Conservation (phyloP, 2,113 vertebrate species). For the Indicator maculatus region DNA sequence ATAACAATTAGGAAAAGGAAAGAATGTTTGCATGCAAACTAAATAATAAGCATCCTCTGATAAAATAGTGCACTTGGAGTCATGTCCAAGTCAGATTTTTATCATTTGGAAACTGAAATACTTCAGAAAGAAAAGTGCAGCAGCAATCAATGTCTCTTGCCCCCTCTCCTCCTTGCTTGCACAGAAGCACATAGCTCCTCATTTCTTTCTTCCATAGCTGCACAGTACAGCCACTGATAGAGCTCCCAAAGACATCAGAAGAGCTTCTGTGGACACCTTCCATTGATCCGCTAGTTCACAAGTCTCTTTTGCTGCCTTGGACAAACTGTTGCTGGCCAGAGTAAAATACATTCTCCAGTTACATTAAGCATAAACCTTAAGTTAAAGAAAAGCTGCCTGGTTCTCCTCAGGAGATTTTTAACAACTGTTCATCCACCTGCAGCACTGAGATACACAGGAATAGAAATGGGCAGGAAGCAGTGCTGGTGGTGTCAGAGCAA, state of each 20-base stretch:
- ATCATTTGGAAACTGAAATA: background rate
- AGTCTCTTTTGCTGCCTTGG: background rate
- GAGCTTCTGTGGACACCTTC: background rate
- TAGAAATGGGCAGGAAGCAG: background rate
- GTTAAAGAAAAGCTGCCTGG: background rate
- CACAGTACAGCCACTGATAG: rapidly evolving
- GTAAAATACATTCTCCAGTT: background rate
- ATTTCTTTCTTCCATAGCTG: background rate
- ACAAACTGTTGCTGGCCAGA: background rate
- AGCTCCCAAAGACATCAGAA: background rate
- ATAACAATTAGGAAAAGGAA: background rate
- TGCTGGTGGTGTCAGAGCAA: background rate
- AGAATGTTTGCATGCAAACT: background rate
- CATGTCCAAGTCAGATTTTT: background rate
- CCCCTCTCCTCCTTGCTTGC: background rate
- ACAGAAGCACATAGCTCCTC: background rate
- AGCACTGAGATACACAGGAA: background rate
- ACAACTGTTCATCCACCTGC: background rate
- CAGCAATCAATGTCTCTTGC: background rate
- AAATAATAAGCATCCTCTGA: background rate
- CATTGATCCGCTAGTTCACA: background rate
- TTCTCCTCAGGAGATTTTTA: background rate
- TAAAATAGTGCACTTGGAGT: background rate
- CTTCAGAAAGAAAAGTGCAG: background rate
- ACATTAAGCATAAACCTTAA: background rate